A percentile compares a stretch with the other conserved stretches of the same genome.
Conservation (phyloP, 2,113 vertebrate species). For the Ibidorhyncha struthersii region DNA sequence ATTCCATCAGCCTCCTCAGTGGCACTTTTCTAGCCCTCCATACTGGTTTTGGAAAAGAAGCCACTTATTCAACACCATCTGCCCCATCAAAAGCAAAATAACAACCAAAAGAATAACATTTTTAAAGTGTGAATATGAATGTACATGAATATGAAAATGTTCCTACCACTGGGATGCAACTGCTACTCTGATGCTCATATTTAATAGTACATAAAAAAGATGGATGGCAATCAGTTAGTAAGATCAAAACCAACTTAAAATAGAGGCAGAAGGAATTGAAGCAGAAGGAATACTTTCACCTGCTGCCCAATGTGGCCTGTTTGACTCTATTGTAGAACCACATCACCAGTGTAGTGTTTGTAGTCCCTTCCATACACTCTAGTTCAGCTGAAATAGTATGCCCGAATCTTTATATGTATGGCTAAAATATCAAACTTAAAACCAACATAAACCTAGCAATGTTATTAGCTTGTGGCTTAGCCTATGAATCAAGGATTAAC, state of each 20-base stretch:
- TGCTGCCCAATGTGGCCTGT: background rate
- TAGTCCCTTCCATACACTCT: background rate
- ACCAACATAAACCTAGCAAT: background rate
- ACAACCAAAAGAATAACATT: background rate
- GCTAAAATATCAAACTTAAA: background rate
- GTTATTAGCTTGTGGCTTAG: background rate
- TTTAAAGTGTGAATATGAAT: background rate
- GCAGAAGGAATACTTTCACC: background rate
- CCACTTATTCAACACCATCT: background rate
- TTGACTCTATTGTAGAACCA: background rate
- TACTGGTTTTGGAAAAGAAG: background rate
- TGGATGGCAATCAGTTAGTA: slow-evolving; percentile 17
- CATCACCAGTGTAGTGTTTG: background rate
- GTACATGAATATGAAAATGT: background rate
- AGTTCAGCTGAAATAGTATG: background rate
- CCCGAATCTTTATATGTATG: background rate
- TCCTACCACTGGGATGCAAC: background rate
- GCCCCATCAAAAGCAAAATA: background rate
- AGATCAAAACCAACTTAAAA: slow-evolving; percentile 39
- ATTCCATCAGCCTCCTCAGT: background rate
- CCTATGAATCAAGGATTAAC: background rate
- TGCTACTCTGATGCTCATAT: background rate
- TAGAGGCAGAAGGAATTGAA: slow-evolving; percentile 25
- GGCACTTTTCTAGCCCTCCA: background rate
- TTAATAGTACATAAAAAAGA: slow-evolving; percentile 1